phyloP scores from a whole-genome alignment of 2,113 vertebrate species.

The Rhabdomys dilectus region DNA sequence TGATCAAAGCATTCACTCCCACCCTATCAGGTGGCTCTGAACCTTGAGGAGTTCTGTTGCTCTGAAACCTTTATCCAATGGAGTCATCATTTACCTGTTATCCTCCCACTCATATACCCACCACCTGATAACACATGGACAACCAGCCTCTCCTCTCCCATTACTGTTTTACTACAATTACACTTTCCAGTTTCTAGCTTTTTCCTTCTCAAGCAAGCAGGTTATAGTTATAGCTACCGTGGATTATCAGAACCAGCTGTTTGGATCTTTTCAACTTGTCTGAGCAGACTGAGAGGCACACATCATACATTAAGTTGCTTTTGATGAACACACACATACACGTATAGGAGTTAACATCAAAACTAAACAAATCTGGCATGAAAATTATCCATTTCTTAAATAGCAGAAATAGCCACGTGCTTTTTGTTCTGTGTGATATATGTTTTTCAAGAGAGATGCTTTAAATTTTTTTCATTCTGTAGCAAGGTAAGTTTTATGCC shows the following conservation, averaged over 20 bases:
- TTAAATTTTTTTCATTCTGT: slow-evolving; percentile 83
- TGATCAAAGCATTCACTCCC: not conserved
- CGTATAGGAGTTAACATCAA: slow-evolving; percentile 59
- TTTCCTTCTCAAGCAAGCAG: not conserved
- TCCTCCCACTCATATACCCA: not conserved
- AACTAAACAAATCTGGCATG: slow-evolving; percentile 80
- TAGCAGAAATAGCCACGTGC: slow-evolving; percentile 72
- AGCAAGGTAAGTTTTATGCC: slow-evolving; percentile 85
- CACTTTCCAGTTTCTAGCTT: slow-evolving; percentile 16
- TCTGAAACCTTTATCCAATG: not conserved
- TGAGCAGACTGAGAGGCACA: slow-evolving; percentile 29
- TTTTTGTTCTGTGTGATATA: slow-evolving; percentile 77
- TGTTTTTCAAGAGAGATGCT: slow-evolving; percentile 83
- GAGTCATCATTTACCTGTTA: not conserved
- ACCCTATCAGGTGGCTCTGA: not conserved
- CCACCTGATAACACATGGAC: not conserved
- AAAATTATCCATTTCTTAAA: slow-evolving; percentile 83
- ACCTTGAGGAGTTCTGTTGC: not conserved
- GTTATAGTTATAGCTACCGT: slow-evolving; percentile 53
- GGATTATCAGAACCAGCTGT: slow-evolving; percentile 66
- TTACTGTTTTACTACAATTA: not conserved
- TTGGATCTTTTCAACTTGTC: slow-evolving; percentile 22
- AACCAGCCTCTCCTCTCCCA: not conserved
- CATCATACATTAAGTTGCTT: slow-evolving; percentile 48
- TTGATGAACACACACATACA: slow-evolving; percentile 5